phyloP scores from a whole-genome alignment of 2,888 invertebrate species.

The Acanthococcus lagerstroemiae region DNA sequence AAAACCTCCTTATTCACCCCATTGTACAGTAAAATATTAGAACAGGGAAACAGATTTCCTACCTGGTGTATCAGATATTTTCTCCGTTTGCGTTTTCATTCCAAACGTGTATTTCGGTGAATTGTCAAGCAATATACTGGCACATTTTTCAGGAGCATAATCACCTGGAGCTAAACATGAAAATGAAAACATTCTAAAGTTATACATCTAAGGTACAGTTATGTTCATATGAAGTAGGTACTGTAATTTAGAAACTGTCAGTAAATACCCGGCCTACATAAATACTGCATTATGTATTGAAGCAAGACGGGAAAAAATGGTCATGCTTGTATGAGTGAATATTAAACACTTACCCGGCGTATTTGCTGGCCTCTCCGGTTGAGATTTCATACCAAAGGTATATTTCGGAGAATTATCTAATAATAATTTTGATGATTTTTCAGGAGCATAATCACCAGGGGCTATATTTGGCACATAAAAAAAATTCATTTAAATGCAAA shows the following conservation, averaged over 20 bases:
- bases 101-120: constrained; percentile 34
- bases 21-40: no score
- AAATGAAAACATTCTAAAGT: not conserved
- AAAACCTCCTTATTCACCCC: no score
- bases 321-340: not conserved
- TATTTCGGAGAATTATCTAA: constrained; percentile 56
- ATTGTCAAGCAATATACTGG: constrained; percentile 32
- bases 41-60: constrained; percentile 3
- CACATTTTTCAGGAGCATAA: constrained; percentile 31
- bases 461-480: no score
- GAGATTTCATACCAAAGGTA: constrained; percentile 61
- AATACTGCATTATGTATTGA: not conserved
- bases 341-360: constrained; percentile 48
- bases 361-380: constrained; percentile 50
- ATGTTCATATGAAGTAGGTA: no score
- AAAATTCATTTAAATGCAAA: not conserved
- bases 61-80: constrained; percentile 34
- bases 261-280: no score
- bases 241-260: no score
- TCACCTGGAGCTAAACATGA: constrained; percentile 5
- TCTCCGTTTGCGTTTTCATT: constrained; percentile 20
- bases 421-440: constrained; percentile 50
- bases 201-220: not conserved
- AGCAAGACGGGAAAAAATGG: not conserved
- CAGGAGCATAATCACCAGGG: constrained; percentile 76